Evolutionary conservation across 2,113 vertebrate species (phyloP).

Genomic region (Megaceryle torquata): DNA sequence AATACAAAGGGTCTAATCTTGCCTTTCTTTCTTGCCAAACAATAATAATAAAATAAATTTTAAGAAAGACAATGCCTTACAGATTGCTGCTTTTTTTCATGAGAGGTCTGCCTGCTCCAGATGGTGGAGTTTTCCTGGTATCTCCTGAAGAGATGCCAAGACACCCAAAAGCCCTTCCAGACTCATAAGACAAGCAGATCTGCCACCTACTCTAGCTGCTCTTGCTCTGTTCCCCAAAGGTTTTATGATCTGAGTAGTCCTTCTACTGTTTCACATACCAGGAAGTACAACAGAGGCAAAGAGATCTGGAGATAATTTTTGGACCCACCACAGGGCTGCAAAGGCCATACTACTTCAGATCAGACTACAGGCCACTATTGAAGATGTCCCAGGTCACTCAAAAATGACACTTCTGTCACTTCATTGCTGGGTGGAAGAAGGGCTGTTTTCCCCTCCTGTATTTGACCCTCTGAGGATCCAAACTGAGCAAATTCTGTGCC

Average conservation of each 20-base stretch:
- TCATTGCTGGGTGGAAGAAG: not conserved
- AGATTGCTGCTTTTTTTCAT: not conserved
- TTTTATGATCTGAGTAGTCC: not conserved
- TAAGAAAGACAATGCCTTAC: not conserved
- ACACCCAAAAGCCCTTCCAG: not conserved
- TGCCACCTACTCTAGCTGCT: conserved; percentile 9
- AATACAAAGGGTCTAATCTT: not conserved
- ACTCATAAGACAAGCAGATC: not conserved
- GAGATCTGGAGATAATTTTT: not conserved
- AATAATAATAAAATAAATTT: not conserved
- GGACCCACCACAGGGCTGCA: not conserved
- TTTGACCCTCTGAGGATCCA: not conserved
- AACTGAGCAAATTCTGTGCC: not conserved
- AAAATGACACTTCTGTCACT: not conserved
- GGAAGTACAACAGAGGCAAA: not conserved
- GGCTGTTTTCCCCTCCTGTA: not conserved
- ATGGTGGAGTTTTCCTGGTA: conserved; percentile 25
- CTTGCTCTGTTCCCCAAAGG: not conserved
- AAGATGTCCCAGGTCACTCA: not conserved
- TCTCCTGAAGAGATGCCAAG: conserved; percentile 24
- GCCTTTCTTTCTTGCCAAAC: not conserved
- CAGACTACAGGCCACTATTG: not conserved
- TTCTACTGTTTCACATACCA: not conserved
- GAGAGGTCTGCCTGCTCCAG: not conserved
- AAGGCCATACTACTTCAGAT: not conserved